phyloP scores from a whole-genome alignment of 1,140 invertebrate species.

The Aporrectodea caliginosa region DNA sequence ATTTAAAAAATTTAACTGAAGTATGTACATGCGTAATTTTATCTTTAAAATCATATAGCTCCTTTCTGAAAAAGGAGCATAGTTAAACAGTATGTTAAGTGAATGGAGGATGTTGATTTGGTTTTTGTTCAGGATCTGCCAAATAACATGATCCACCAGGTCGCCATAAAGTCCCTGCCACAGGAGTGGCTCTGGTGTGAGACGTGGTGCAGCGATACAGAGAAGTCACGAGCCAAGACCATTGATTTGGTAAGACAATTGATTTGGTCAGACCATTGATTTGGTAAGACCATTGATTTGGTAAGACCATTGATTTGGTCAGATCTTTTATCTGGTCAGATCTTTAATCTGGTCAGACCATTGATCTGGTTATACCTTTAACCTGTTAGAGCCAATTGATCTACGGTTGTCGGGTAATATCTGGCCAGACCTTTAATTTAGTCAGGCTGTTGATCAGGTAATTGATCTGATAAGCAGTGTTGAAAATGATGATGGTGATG shows the following conservation, averaged over 20 bases:
- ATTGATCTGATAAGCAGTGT: no score
- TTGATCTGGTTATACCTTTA: no score
- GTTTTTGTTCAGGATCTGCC: slow-evolving; percentile 65
- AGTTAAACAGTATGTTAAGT: no score
- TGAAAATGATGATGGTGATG: not conserved
- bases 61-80: no score
- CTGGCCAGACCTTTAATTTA: not conserved
- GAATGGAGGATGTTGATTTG: no score
- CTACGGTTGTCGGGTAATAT: no score
- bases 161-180: slow-evolving; percentile 94
- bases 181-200: slow-evolving; percentile 99
- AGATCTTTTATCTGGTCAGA: slow-evolving; percentile 65
- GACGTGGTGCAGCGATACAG: slow-evolving; percentile 94
- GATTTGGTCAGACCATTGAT: slow-evolving; percentile 98
- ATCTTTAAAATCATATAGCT: no score
- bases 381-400: no score
- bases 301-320: slow-evolving; percentile 96
- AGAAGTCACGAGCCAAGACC: slow-evolving; percentile 89
- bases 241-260: slow-evolving; percentile 77
- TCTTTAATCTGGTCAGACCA: slow-evolving; percentile 81
- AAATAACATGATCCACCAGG: slow-evolving; percentile 99
- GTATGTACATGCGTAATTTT: no score
- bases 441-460: slow-evolving; percentile 1
- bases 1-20: no score
- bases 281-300: slow-evolving; percentile 63